Evolutionary conservation across 2,797 vertebrate genomes (phyloP).

Genomic region (Sebastes alutus): DNA sequence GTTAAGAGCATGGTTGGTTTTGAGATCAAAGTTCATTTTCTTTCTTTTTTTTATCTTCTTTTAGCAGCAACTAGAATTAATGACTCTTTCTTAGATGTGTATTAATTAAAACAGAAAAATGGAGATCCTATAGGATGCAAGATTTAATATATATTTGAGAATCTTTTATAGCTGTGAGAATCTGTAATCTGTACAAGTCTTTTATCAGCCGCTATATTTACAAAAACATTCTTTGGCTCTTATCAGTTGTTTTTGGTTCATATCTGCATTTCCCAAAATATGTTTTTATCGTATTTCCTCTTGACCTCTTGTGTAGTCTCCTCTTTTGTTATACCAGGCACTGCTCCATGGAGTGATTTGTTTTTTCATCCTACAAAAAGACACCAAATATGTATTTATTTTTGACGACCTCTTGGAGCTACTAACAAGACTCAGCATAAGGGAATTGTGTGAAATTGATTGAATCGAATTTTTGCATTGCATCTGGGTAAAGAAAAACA

Average conservation of each 20-base stretch:
- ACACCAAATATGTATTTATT: not conserved
- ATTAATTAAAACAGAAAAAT: not conserved
- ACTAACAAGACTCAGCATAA: not conserved
- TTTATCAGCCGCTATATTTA: constrained; percentile 41
- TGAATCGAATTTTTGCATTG: not conserved
- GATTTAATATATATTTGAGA: not conserved
- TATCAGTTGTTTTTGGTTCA: constrained; percentile 52
- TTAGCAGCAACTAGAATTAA: not conserved
- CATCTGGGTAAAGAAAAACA: not conserved
- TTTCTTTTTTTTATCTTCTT: not conserved
- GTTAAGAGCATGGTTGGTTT: not conserved
- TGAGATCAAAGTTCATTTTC: not conserved
- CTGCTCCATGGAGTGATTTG: not conserved
- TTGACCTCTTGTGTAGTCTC: constrained; percentile 10
- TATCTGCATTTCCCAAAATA: constrained; percentile 41
- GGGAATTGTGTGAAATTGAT: not conserved
- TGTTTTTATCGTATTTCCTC: constrained; percentile 25
- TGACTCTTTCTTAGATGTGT: not conserved
- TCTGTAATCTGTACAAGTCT: constrained; percentile 4
- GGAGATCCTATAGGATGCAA: not conserved
- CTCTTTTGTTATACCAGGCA: constrained; percentile 20
- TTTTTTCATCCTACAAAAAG: not conserved
- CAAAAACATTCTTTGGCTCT: constrained; percentile 33
- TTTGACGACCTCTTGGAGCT: not conserved
- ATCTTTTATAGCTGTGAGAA: not conserved